Evolutionary conservation across 2,888 invertebrate species (phyloP), one percentile per base, ranked within the genome.

Genomic region (Pterostichus madidus): DNA sequence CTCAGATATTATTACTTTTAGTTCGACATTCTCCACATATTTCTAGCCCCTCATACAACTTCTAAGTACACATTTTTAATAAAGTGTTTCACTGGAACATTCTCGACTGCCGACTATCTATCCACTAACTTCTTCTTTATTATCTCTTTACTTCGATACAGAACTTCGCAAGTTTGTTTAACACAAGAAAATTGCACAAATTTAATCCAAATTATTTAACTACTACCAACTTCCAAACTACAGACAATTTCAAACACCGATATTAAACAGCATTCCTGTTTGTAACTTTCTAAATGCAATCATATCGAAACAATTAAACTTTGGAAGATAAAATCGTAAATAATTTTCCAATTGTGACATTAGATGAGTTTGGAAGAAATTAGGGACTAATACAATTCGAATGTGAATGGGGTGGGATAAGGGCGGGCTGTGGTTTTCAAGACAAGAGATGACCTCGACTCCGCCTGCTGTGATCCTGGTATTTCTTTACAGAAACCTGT

Each of bases 1-100:
- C 32, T 46, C 44, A 46, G 61, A 75, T 75, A 76, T 75, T 82
- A 82, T 82, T 80, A 80, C 80, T 80, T 80, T 80, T 73, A 80
- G 64, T 80, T 80, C 80, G 71, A 39, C 56, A 80, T 71, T 71
- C 80, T 73, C 73, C 80, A 80, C 80, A 71, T 79, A 64, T 79
- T 64, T 79, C 68, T 68, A 49, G 7, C 10, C 77, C 10, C 56
- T 53, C 31, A 49, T 17, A 56, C 32, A 79, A 79, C 79, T 79
- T 79, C 79, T 31, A 64, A 61, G 49, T 52, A 79, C 79, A 46
- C 68, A 68, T 79, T 61, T 77, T 79, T 64, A 79, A 79, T 79
- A 79, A 79, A 79, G 79, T 64, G 79, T 79, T 79, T 79, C 5
- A 39, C 39, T 39, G 39, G 39, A 39, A 39, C 39, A 39, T 6